These are phyloP conservation scores for Oncopodura yosiiana DNA, from an alignment of 1,140 invertebrate genomes.

Conservation along the genomic window DNA sequence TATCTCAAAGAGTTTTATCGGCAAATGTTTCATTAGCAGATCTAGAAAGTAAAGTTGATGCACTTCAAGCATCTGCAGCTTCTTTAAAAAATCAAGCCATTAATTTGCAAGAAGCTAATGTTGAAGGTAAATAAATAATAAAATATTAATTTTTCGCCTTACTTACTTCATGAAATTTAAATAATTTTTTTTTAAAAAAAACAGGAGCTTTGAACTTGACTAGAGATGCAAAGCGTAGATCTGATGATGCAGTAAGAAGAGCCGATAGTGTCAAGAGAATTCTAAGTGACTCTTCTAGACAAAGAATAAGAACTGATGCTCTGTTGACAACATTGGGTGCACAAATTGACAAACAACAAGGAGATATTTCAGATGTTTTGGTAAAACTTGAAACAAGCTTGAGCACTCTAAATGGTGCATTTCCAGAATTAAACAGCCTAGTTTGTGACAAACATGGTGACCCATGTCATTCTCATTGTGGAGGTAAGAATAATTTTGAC, in stretches of 20 bases:
- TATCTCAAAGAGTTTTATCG: slow-evolving; percentile 64
- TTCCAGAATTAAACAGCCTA: slow-evolving; percentile 73
- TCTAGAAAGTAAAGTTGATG: slow-evolving; percentile 60
- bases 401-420: slow-evolving; percentile 52
- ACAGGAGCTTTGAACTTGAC: slow-evolving; percentile 78
- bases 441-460: slow-evolving; percentile 80
- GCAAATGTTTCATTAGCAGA: slow-evolving; percentile 64
- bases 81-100: slow-evolving; percentile 76
- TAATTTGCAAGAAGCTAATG: slow-evolving; percentile 83
- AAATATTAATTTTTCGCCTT: background rate
- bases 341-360: slow-evolving; percentile 58
- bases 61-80: slow-evolving; percentile 59
- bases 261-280: slow-evolving; percentile 45
- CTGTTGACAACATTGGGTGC: slow-evolving; percentile 59
- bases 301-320: slow-evolving; percentile 70
- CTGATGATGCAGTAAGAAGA: slow-evolving; percentile 55
- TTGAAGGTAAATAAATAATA: slow-evolving; percentile 60
- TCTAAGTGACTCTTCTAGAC: slow-evolving; percentile 64
- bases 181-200: background rate
- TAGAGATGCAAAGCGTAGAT: slow-evolving; percentile 61
- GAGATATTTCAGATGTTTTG: slow-evolving; percentile 53
- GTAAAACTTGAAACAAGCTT: slow-evolving; percentile 55
- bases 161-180: background rate
- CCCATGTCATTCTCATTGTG: slow-evolving; percentile 80
- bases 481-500: too few species aligned